Evolutionary conservation across 2,113 vertebrate species (phyloP).

Genomic region (Phyllopteryx taeniolatus): DNA sequence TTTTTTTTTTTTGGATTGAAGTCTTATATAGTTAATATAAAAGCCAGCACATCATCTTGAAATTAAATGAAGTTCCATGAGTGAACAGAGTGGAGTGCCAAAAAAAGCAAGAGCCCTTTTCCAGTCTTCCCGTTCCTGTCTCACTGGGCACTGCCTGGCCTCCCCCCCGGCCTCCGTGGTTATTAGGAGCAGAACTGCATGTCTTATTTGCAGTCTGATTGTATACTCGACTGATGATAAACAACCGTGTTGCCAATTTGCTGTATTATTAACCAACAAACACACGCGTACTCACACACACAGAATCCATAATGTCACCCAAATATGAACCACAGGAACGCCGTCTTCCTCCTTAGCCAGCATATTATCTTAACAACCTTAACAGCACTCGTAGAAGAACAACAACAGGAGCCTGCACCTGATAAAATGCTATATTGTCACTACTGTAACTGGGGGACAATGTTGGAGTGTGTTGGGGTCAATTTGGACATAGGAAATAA

Average conservation of each 20-base stretch:
- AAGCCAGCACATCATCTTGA: slow-evolving; percentile 22
- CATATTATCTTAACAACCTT: slow-evolving; percentile 56
- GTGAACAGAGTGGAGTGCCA: slow-evolving; percentile 29
- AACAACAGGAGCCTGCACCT: slow-evolving; percentile 52
- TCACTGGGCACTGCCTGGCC: neutral
- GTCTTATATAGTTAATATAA: slow-evolving; percentile 5
- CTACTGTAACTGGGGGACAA: slow-evolving; percentile 38
- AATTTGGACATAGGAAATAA: slow-evolving; percentile 48
- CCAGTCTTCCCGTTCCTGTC: neutral
- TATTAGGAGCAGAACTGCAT: slow-evolving; percentile 14
- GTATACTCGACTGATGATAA: slow-evolving; percentile 31
- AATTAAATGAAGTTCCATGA: slow-evolving; percentile 37
- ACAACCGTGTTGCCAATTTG: slow-evolving; percentile 22
- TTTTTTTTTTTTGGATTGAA: neutral
- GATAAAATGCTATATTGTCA: slow-evolving; percentile 68
- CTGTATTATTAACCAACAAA: slow-evolving; percentile 33
- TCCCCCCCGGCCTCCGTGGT: slow-evolving; percentile 5
- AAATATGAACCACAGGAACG: neutral
- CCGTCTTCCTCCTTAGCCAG: slow-evolving; percentile 15
- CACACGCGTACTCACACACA: neutral
- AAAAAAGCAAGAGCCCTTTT: slow-evolving; percentile 13
- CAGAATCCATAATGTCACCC: neutral
- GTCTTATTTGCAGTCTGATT: slow-evolving; percentile 37
- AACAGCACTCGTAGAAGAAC: slow-evolving; percentile 36
- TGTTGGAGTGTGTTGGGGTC: slow-evolving; percentile 43